Evolutionary conservation across 2,888 invertebrate species (phyloP).

Genomic region (Auanema freiburgensis): DNA sequence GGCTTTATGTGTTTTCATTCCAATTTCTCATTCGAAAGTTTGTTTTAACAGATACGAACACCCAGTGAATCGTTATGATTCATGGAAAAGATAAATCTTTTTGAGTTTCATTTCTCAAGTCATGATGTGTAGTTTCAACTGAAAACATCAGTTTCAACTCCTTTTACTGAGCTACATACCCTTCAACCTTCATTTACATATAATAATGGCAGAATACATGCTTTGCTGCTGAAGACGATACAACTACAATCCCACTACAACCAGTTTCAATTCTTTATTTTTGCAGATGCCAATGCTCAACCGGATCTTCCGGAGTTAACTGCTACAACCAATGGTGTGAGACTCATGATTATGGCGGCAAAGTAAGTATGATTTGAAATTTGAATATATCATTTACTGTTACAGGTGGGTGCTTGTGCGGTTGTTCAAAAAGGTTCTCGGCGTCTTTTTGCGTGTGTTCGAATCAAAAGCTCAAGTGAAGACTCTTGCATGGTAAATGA

Average conservation of each 20-base stretch:
- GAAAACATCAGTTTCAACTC: too few relatives aligned
- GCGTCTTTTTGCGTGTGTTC: conserved; percentile 19
- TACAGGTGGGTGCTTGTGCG: conserved; percentile 21
- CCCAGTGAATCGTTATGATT: too few relatives aligned
- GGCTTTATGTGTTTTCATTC: too few relatives aligned
- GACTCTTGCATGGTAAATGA: conserved; percentile 15
- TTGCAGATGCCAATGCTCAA: conserved; percentile 23
- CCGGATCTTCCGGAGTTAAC: conserved; percentile 7
- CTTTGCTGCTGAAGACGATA: too few relatives aligned
- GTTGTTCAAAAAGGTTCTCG: conserved; percentile 4
- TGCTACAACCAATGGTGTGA: conserved; percentile 25
- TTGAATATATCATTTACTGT: background rate
- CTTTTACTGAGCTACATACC: too few relatives aligned
- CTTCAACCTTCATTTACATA: too few relatives aligned
- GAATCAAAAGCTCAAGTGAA: conserved; percentile 6
- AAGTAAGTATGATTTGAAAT: conserved; percentile 1
- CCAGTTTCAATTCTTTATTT: background rate
- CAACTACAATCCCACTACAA: background rate
- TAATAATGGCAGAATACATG: too few relatives aligned
- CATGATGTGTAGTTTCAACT: too few relatives aligned
- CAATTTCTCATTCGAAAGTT: too few relatives aligned
- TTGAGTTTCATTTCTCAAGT: too few relatives aligned
- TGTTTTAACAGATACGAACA: too few relatives aligned
- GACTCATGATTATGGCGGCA: conserved; percentile 4
- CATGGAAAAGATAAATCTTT: too few relatives aligned